phyloP scores from a whole-genome alignment of 2,113 vertebrate genomes.

The Eulacestoma nigropectus region DNA sequence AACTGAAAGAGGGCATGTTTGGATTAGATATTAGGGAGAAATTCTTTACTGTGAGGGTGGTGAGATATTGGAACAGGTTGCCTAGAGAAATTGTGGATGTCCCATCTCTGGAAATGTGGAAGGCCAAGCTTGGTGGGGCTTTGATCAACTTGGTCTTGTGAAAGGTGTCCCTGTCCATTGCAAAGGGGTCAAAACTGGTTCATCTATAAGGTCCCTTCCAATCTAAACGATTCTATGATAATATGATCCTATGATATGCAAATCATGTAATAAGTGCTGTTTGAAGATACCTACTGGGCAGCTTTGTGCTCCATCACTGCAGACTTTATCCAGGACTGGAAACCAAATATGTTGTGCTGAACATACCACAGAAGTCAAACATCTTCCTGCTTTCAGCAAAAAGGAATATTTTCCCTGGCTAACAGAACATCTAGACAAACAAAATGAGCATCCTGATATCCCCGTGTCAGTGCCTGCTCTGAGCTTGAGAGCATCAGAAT shows the following conservation, averaged over 20 bases:
- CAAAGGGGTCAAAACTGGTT: neutral
- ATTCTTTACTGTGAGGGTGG: neutral
- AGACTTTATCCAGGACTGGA: neutral
- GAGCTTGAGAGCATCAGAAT: neutral
- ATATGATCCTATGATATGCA: neutral
- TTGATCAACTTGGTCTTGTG: neutral
- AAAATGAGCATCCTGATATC: neutral
- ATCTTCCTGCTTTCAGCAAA: neutral
- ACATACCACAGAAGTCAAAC: neutral
- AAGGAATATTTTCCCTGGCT: neutral
- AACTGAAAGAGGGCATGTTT: neutral
- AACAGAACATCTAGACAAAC: neutral
- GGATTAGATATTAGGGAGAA: neutral
- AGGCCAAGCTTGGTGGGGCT: accelerated
- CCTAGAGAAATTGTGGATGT: neutral
- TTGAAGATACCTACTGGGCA: neutral
- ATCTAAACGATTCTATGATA: neutral
- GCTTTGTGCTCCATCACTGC: neutral
- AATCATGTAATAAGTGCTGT: neutral
- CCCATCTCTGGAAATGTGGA: neutral
- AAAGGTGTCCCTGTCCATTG: neutral
- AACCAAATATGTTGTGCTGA: neutral
- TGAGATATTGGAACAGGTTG: neutral
- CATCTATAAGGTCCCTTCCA: neutral
- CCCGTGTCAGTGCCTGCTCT: accelerated